phyloP scores from a whole-genome alignment of 2,113 vertebrate genomes.

The Alectura lathami region DNA sequence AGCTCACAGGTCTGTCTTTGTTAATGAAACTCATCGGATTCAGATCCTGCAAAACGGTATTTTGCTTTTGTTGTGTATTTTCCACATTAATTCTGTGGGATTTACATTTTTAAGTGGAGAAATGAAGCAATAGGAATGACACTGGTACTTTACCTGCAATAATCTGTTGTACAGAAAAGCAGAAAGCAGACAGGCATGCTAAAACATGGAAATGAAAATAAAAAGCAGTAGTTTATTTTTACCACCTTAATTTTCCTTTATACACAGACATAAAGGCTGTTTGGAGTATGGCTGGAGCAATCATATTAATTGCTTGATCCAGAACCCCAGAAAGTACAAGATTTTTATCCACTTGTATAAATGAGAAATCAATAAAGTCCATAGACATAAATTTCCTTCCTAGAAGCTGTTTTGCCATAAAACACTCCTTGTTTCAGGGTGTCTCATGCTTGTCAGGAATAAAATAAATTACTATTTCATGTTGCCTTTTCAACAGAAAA shows the following conservation, averaged over 20 bases:
- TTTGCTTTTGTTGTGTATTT: background rate
- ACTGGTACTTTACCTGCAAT: background rate
- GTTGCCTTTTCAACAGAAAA: background rate
- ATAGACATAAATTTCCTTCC: background rate
- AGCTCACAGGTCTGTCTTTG: background rate
- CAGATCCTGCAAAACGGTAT: background rate
- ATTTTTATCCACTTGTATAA: background rate
- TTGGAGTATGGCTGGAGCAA: background rate
- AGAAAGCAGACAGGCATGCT: background rate
- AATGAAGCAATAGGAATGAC: background rate
- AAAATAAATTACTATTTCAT: background rate
- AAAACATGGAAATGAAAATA: background rate
- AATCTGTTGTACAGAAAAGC: background rate
- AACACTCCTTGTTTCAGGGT: background rate
- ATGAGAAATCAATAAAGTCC: background rate
- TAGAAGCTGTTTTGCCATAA: background rate
- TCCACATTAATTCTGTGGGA: background rate
- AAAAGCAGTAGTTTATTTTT: background rate
- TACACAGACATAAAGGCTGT: background rate
- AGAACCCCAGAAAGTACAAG: background rate
- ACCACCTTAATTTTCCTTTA: background rate
- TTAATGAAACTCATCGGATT: background rate
- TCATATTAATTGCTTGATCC: background rate
- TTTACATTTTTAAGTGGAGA: background rate
- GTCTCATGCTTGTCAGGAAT: background rate